Evolutionary conservation across 53 echinoderm and acorn worm species (phyloP).

Genomic region (Patiria pectinifera): DNA sequence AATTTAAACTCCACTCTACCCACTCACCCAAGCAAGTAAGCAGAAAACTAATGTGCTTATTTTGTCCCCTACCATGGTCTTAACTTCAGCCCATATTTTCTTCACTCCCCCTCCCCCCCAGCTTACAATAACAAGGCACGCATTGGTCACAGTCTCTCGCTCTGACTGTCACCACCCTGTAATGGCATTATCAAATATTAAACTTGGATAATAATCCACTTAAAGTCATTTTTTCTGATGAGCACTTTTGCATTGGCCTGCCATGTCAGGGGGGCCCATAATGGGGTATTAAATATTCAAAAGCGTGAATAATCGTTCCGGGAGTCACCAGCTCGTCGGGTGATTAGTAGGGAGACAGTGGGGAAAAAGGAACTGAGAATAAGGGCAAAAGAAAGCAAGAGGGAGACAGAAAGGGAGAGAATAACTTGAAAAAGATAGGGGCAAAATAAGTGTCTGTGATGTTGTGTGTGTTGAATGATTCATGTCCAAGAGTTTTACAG

Average conservation of each 20-base stretch:
- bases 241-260: conserved; percentile 48
- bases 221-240: conserved; percentile 61
- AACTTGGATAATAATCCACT: conserved; percentile 61
- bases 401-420: neutral
- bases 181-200: conserved; percentile 64
- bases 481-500: neutral
- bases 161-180: conserved; percentile 44
- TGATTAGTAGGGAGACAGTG: conserved; percentile 21
- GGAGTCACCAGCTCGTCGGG: conserved; percentile 35
- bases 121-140: conserved; percentile 46
- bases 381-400: neutral
- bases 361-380: neutral
- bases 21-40: neutral
- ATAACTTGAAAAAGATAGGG: neutral
- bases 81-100: neutral
- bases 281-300: conserved; percentile 61
- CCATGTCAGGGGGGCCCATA: conserved; percentile 50
- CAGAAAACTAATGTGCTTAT: conserved; percentile 7
- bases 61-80: neutral
- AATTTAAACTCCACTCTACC: neutral
- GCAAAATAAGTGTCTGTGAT: neutral
- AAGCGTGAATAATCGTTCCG: conserved; percentile 49
- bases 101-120: neutral
- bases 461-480: conserved; percentile 35
- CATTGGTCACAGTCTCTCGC: conserved; percentile 24